A percentile compares a stretch with the other conserved stretches of the same genome.
These are phyloP conservation scores for Brachypteracias leptosomus DNA, from an alignment of 2,113 vertebrate species.

Conservation along the genomic window DNA sequence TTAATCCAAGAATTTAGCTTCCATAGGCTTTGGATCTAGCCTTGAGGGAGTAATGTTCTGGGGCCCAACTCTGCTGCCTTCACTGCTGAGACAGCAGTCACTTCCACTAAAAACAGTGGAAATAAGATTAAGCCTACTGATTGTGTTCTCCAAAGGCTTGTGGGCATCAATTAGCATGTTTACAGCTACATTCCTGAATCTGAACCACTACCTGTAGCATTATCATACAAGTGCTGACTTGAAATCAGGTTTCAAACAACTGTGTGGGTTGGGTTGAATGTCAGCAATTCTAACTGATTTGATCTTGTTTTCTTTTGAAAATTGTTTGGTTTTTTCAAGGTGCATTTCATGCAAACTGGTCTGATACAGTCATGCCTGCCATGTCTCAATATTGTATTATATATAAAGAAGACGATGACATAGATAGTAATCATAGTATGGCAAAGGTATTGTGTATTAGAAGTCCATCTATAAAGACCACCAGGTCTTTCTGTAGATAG, in stretches of 20 bases:
- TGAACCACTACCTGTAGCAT: neutral
- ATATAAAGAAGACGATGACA: neutral
- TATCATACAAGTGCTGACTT: neutral
- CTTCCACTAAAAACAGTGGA: neutral
- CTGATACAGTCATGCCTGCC: neutral
- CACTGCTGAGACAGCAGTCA: neutral
- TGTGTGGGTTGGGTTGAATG: neutral
- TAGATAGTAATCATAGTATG: neutral
- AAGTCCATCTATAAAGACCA: neutral
- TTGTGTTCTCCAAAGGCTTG: neutral
- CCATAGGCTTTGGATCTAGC: neutral
- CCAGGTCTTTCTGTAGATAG: neutral
- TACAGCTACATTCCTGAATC: neutral
- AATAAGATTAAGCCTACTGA: neutral
- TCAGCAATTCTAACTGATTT: neutral
- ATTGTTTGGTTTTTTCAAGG: neutral
- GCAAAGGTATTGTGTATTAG: neutral
- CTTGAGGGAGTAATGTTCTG: neutral
- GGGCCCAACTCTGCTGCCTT: neutral
- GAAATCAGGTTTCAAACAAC: neutral
- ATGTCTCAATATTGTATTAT: neutral
- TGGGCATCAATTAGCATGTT: neutral
- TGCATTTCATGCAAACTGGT: neutral
- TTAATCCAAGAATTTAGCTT: conserved; percentile 4
- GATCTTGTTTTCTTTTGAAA: neutral